A percentile compares a stretch with the other conserved stretches of the same genome.
phyloP scores from a whole-genome alignment of 1,140 invertebrate species.

The Cotesia vestalis region DNA sequence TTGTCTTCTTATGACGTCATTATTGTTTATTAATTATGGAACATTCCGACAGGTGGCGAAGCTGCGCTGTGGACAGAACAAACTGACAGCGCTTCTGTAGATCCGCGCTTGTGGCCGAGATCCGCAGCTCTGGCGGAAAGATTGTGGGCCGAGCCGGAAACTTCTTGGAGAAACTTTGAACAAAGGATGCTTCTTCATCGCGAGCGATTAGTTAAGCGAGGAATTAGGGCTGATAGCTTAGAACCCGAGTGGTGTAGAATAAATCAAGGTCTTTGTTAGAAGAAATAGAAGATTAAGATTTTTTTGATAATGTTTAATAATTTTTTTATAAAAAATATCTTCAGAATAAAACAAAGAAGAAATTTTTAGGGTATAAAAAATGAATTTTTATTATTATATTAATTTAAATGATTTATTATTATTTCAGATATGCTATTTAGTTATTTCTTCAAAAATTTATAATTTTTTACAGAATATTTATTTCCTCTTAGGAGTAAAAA shows the following conservation, averaged over 20 bases:
- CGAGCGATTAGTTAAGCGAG: constrained; percentile 74
- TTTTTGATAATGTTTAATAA: no score
- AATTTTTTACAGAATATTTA: no score
- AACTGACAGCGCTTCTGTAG: constrained; percentile 72
- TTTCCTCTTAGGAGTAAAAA: no score
- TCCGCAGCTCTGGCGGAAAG: constrained; percentile 82
- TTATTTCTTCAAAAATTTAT: no score
- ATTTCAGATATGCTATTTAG: no score
- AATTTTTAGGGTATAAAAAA: no score
- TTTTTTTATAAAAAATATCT: no score
- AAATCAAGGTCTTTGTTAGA: constrained; percentile 69
- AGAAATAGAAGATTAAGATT: no score
- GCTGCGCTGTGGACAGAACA: constrained; percentile 86
- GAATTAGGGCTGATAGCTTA: constrained; percentile 74
- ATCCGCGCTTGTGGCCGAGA: constrained; percentile 80
- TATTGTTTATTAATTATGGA: constrained; percentile 25
- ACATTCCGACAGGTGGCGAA: constrained; percentile 70
- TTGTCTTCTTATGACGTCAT: no score
- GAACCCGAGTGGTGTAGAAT: constrained; percentile 85
- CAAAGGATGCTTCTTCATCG: constrained; percentile 75
- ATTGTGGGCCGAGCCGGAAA: constrained; percentile 76
- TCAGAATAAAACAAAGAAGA: no score
- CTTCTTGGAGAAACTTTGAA: constrained; percentile 72
- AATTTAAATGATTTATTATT: no score
- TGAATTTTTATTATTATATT: no score